These are phyloP conservation scores for Drymodes brunneopygia DNA, from an alignment of 2,113 vertebrate species.

Conservation along the genomic window DNA sequence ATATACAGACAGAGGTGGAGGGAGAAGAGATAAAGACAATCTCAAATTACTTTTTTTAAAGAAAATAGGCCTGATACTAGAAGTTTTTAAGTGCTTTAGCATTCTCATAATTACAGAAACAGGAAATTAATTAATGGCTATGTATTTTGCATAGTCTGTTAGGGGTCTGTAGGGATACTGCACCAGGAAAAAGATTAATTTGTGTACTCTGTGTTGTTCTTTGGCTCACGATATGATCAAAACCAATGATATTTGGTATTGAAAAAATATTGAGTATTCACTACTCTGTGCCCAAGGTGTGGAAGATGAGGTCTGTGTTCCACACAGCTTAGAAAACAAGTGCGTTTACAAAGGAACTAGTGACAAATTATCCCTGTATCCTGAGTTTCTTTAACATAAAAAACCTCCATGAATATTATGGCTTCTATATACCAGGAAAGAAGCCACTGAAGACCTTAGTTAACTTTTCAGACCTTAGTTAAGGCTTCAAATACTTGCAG, in stretches of 20 bases:
- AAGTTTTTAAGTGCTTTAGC: not conserved
- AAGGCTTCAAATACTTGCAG: not conserved
- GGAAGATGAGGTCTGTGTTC: not conserved
- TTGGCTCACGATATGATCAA: not conserved
- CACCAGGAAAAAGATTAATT: not conserved
- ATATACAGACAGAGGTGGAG: not conserved
- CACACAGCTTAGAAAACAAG: not conserved
- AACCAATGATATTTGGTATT: not conserved
- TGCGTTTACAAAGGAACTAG: not conserved
- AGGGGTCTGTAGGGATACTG: not conserved
- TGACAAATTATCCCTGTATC: not conserved
- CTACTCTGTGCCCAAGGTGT: not conserved
- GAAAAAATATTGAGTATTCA: not conserved
- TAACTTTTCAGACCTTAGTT: not conserved
- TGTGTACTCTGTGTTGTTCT: not conserved
- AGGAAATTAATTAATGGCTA: conserved; percentile 20
- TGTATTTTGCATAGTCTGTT: not conserved
- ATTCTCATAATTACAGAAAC: not conserved
- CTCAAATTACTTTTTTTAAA: not conserved
- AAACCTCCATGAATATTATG: not conserved
- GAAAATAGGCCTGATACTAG: not conserved
- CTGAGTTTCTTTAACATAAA: not conserved
- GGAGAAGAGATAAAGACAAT: conserved; percentile 16
- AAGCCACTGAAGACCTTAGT: not conserved
- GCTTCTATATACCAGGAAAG: not conserved